These are phyloP conservation scores for Nephila pilipes DNA, from an alignment of 1,140 invertebrate genomes.

Conservation along the genomic window DNA sequence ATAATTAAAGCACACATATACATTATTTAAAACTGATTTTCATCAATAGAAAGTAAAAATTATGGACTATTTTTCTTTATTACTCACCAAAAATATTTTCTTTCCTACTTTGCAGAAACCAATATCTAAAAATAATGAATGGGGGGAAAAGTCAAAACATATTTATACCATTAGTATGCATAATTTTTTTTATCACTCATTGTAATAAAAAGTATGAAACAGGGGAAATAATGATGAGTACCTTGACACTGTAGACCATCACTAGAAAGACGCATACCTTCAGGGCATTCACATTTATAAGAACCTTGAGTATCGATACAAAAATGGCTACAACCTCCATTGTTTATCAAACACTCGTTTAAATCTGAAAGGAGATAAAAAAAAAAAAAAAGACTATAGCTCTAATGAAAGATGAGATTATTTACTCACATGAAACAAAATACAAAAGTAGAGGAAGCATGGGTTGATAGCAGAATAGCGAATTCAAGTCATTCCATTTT, in stretches of 20 bases:
- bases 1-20: neutral
- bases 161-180: neutral
- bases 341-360: conserved; percentile 94
- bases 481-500: too few relatives aligned
- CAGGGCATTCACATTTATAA: conserved; percentile 91
- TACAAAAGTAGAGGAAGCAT: too few relatives aligned
- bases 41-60: too few relatives aligned
- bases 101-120: conserved; percentile 6
- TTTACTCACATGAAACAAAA: too few relatives aligned
- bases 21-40: neutral
- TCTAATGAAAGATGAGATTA: neutral
- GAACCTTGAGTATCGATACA: conserved; percentile 93
- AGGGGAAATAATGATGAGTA: conserved; percentile 79
- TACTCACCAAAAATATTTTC: conserved; percentile 12
- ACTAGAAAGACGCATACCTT: conserved; percentile 88
- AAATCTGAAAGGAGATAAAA: conserved; percentile 85
- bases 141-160: neutral
- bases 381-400: neutral
- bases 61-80: neutral
- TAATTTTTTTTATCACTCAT: neutral
- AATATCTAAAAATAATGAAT: neutral
- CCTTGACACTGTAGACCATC: conserved; percentile 89
- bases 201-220: neutral
- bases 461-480: too few relatives aligned
- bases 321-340: conserved; percentile 81